A percentile compares a stretch with the other conserved stretches of the same genome.
Evolutionary conservation across 1,140 invertebrate genomes (phyloP).

Genomic region (Caerostris extrusa): DNA sequence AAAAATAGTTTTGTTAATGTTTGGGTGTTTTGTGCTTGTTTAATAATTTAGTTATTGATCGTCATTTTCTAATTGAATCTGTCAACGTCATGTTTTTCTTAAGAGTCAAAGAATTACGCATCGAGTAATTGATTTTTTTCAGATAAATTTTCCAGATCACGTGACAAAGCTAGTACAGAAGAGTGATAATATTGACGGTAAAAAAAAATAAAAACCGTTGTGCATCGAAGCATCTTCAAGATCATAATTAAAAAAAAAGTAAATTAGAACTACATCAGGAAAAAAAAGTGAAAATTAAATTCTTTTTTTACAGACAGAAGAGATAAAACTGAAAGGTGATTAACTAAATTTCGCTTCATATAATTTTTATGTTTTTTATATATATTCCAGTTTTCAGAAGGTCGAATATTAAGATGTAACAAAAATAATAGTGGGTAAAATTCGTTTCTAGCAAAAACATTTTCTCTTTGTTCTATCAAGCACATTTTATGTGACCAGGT

Average conservation of each 20-base stretch:
- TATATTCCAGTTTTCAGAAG: neutral
- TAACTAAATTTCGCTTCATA: neutral
- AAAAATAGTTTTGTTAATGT: conserved; percentile 1
- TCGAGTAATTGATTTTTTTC: conserved; percentile 41
- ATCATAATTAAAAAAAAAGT: neutral
- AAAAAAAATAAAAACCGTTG: neutral
- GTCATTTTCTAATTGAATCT: conserved; percentile 68
- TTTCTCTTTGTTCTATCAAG: too few relatives aligned
- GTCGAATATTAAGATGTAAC: neutral
- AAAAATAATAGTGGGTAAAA: too few relatives aligned
- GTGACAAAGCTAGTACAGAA: neutral
- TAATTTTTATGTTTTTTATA: neutral
- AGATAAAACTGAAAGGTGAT: neutral
- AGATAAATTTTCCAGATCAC: neutral
- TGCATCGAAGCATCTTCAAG: neutral
- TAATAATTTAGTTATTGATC: conserved; percentile 69
- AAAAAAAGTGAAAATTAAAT: conserved; percentile 15
- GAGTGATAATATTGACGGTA: too few relatives aligned
- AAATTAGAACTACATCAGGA: neutral
- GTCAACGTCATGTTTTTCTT: conserved; percentile 36
- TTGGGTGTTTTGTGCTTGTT: conserved; percentile 54
- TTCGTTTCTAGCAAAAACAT: too few relatives aligned
- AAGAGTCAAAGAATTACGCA: conserved; percentile 16
- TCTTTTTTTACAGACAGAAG: neutral
- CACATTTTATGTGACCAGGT: too few relatives aligned